These are phyloP conservation scores for Gasterosteus nipponicus DNA, from an alignment of 2,113 vertebrate species.

Conservation along the genomic window DNA sequence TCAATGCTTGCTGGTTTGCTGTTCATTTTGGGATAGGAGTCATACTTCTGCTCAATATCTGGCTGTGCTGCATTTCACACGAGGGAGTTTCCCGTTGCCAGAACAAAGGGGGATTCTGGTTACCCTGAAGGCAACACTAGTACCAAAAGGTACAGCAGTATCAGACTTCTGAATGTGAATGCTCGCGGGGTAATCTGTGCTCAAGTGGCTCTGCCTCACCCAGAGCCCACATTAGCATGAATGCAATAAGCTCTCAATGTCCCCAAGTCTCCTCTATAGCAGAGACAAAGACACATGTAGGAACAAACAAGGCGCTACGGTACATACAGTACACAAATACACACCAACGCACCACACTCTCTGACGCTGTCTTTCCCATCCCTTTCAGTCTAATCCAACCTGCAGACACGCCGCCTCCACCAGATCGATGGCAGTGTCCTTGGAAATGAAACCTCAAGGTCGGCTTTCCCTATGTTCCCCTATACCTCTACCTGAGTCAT, in stretches of 20 bases:
- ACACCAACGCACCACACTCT: background rate
- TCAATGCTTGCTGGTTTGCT: constrained; percentile 47
- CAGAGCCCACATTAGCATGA: background rate
- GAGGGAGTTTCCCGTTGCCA: constrained; percentile 49
- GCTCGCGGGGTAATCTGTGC: constrained; percentile 45
- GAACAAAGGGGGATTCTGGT: constrained; percentile 60
- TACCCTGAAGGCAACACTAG: constrained; percentile 52
- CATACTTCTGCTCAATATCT: constrained; percentile 51
- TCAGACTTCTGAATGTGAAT: constrained; percentile 53
- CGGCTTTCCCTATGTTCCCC: constrained; percentile 15
- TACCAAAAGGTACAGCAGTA: constrained; percentile 53
- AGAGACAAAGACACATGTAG: constrained; percentile 26
- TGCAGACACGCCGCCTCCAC: constrained; percentile 55
- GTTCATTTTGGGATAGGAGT: constrained; percentile 34
- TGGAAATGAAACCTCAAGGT: constrained; percentile 66
- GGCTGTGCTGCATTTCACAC: constrained; percentile 58
- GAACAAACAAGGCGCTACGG: constrained; percentile 12
- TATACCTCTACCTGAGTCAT: background rate
- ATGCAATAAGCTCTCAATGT: constrained; percentile 3
- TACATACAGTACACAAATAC: background rate
- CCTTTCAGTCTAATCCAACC: constrained; percentile 57
- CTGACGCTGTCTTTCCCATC: constrained; percentile 10
- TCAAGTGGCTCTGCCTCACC: constrained; percentile 27
- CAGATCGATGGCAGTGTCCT: constrained; percentile 66
- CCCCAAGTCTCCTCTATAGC: constrained; percentile 4